A percentile compares a stretch with the other conserved stretches of the same genome.
These are phyloP conservation scores for Austrofundulus limnaeus DNA, from an alignment of 2,113 vertebrate species.

Conservation along the genomic window DNA sequence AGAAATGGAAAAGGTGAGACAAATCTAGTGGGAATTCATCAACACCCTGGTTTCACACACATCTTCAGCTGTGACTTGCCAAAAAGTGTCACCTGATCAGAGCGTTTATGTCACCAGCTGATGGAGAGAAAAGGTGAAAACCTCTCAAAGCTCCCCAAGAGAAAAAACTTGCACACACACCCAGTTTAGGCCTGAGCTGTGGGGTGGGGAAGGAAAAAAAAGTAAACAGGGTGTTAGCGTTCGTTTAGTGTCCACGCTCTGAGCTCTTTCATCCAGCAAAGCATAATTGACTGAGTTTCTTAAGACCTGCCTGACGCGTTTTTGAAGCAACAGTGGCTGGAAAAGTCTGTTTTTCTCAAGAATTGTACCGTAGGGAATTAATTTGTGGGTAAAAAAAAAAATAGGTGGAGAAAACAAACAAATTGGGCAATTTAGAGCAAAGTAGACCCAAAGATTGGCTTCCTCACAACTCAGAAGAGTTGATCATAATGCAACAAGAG, in stretches of 20 bases:
- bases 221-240: too few species aligned
- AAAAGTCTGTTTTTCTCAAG: slow-evolving; percentile 40
- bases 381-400: slow-evolving; percentile 31
- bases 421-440: slow-evolving; percentile 55
- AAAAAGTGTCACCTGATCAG: slow-evolving; percentile 30
- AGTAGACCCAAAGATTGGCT: slow-evolving; percentile 57
- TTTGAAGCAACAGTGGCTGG: slow-evolving; percentile 55
- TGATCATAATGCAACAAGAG: slow-evolving; percentile 56
- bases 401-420: slow-evolving; percentile 46
- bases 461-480: slow-evolving; percentile 53
- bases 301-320: slow-evolving; percentile 29
- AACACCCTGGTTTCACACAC: slow-evolving; percentile 55
- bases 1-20: slow-evolving; percentile 23
- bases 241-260: background rate
- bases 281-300: slow-evolving; percentile 62
- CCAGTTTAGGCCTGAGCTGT: slow-evolving; percentile 3
- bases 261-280: slow-evolving; percentile 40
- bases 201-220: too few species aligned
- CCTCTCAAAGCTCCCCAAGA: slow-evolving; percentile 22
- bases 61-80: slow-evolving; percentile 26
- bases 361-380: slow-evolving; percentile 52
- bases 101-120: slow-evolving; percentile 33
- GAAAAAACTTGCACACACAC: slow-evolving; percentile 3
- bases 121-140: slow-evolving; percentile 47
- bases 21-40: slow-evolving; percentile 49